Base-by-base conservation (phyloP, 1,140 invertebrate genomes). In the Zaprionus vittiger region DNA sequence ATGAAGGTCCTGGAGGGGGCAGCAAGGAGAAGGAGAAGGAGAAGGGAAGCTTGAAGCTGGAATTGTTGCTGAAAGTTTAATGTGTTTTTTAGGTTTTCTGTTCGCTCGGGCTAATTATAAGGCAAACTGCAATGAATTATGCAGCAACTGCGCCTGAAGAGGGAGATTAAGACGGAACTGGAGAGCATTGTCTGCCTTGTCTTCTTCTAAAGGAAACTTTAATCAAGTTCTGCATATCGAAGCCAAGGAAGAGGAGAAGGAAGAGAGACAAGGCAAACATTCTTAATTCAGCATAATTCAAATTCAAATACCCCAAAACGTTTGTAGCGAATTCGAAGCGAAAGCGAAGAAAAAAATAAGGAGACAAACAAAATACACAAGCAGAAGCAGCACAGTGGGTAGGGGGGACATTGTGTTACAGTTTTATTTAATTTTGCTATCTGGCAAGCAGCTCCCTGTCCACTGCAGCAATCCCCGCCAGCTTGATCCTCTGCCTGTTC, bases 371-470 rank as follows among this genome's bases (percentile, higher is more conserved):
- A 60, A 47, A 59, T 68, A 31, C 61, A 38, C 2, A 22, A 38
- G 47, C n/a, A 59, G n/a, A 47, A 57, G 26, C 22, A 28, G 34
- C 55, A 20, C 55, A 31, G 22, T 12, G 26, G 5, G 37, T 12
- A 34, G 37, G 12, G 15, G 6, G 0, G 79, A 90, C 81, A 84
- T 87, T 87, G 84, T 84, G 85, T 77, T 87, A 87, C 84, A 87
- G 81, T 87, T 89, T 89, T 89, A 87, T 87, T 87, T 89, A 89
- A 87, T 87, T 89, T 89, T 73, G 54, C 81, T 84, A 87, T 89
- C 84, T 85, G 71, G 17, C 61, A 69, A 55, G 76, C 56, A 65
- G 66, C 59, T 62, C 52, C 52, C 70, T 67, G 59, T 71, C n/a
- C n/a, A 37, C 57, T 26, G 24, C n/a, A 49, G 15, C 34, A 55